Evolutionary conservation across 2,888 invertebrate species (phyloP).

Genomic region (Tromatobia lineatoria): DNA sequence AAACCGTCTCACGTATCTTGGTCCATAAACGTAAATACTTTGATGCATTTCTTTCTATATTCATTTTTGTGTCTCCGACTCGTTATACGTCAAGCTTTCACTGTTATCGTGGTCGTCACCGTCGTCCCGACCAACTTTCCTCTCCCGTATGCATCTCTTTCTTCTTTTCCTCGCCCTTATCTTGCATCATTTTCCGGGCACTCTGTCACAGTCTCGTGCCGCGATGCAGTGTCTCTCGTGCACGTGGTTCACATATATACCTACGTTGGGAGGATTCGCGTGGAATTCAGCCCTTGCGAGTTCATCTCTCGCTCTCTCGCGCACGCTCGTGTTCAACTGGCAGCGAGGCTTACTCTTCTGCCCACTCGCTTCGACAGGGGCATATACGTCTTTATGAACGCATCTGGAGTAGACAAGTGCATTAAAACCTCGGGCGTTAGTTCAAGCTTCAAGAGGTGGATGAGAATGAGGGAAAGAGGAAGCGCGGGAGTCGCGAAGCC

Average conservation of each 20-base stretch:
- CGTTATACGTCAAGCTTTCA: slow-evolving; percentile 36
- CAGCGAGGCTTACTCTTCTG: slow-evolving; percentile 74
- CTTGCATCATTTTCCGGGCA: slow-evolving; percentile 49
- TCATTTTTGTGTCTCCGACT: background rate
- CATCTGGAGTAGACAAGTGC: slow-evolving; percentile 85
- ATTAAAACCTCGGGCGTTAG: slow-evolving; percentile 85
- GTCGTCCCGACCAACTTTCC: slow-evolving; percentile 13
- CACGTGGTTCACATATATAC: slow-evolving; percentile 21
- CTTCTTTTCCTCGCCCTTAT: slow-evolving; percentile 55
- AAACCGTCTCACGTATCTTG: too few relatives aligned
- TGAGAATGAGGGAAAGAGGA: slow-evolving; percentile 42
- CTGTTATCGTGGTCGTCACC: slow-evolving; percentile 21
- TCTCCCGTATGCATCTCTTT: slow-evolving; percentile 34
- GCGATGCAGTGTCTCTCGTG: slow-evolving; percentile 25
- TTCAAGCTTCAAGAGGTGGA: slow-evolving; percentile 82
- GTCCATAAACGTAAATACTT: background rate
- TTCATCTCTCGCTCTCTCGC: slow-evolving; percentile 69
- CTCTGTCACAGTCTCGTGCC: slow-evolving; percentile 31
- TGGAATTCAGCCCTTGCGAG: slow-evolving; percentile 67
- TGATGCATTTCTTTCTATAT: slow-evolving; percentile 41
- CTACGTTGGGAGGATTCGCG: slow-evolving; percentile 48
- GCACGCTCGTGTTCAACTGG: slow-evolving; percentile 49
- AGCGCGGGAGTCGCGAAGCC: slow-evolving; percentile 41
- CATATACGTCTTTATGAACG: slow-evolving; percentile 84
- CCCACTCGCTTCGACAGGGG: slow-evolving; percentile 76